Percentiles rank a stretch among this genome's conserved stretches.
These are phyloP conservation scores for Lepidurus couesii DNA, from an alignment of 1,140 invertebrate genomes.

Conservation along the genomic window DNA sequence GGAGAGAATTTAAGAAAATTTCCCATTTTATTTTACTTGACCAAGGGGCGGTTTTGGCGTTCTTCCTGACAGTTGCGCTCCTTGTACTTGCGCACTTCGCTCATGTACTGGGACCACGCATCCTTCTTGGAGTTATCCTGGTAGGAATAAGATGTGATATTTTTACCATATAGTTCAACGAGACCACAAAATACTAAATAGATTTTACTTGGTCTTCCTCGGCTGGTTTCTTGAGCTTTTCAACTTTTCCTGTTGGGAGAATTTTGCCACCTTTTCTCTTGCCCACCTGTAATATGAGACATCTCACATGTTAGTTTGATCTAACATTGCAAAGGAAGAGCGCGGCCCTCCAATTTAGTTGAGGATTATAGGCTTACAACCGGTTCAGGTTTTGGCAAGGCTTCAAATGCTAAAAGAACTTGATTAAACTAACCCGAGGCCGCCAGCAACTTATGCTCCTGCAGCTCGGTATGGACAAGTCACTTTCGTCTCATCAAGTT, in stretches of 20 bases:
- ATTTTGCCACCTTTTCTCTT: slow-evolving; percentile 78
- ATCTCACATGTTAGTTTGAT: slow-evolving; percentile 33
- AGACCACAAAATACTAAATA: neutral
- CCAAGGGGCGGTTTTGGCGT: neutral
- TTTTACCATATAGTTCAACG: neutral
- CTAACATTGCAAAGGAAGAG: neutral
- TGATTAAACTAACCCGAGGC: neutral
- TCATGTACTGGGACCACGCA: slow-evolving; percentile 86
- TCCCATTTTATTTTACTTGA: neutral
- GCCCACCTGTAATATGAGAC: slow-evolving; percentile 54
- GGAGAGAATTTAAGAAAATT: neutral
- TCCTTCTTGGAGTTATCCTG: slow-evolving; percentile 57
- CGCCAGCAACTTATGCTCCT: neutral
- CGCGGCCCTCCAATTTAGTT: slow-evolving; percentile 40
- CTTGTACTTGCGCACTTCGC: slow-evolving; percentile 85
- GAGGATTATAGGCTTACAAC: slow-evolving; percentile 25
- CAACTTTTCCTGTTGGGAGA: slow-evolving; percentile 80
- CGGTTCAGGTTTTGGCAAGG: neutral
- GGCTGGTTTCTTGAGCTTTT: slow-evolving; percentile 58
- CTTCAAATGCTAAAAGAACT: neutral
- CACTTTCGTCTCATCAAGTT: neutral
- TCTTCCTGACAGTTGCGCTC: slow-evolving; percentile 79
- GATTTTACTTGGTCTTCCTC: slow-evolving; percentile 36
- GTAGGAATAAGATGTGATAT: slow-evolving; percentile 24
- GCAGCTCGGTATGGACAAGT: neutral